These are phyloP conservation scores for Diadromus collaris DNA, from an alignment of 2,888 invertebrate genomes.

Conservation along the genomic window DNA sequence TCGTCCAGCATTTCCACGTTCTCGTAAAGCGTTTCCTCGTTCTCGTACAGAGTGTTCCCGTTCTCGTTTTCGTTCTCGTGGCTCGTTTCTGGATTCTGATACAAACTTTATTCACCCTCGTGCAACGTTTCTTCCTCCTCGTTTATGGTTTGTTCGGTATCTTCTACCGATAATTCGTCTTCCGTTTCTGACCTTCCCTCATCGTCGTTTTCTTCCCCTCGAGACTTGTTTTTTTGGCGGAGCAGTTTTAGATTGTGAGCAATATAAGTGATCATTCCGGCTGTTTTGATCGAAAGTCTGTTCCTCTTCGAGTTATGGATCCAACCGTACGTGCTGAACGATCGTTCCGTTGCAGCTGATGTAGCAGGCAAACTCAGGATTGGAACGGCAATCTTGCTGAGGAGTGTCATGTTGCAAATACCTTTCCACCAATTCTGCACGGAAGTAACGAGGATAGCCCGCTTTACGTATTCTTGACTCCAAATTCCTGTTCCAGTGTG, in stretches of 20 bases:
- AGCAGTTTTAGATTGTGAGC: neutral
- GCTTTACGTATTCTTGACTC: constrained; percentile 1
- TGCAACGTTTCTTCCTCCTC: neutral
- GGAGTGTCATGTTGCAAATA: neutral
- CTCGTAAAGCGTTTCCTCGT: neutral
- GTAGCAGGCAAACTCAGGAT: constrained; percentile 22
- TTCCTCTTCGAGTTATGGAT: constrained; percentile 30
- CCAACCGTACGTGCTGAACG: constrained; percentile 33
- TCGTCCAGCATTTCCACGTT: no score
- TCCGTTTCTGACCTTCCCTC: neutral
- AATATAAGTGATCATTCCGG: constrained; percentile 20
- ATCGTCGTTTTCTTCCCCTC: neutral
- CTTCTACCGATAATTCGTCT: neutral
- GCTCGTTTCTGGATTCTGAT: neutral
- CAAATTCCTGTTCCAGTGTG: neutral
- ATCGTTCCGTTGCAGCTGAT: constrained; percentile 39
- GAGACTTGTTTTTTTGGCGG: neutral
- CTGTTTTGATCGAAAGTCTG: constrained; percentile 15
- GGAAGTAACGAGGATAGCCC: neutral
- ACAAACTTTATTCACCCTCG: neutral
- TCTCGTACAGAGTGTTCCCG: neutral
- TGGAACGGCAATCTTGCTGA: neutral
- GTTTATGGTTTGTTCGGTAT: neutral
- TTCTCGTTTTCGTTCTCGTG: no score
- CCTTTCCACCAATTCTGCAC: constrained; percentile 29